Conservation (phyloP, 1,140 invertebrate species). For the Lanistes nyassanus region DNA sequence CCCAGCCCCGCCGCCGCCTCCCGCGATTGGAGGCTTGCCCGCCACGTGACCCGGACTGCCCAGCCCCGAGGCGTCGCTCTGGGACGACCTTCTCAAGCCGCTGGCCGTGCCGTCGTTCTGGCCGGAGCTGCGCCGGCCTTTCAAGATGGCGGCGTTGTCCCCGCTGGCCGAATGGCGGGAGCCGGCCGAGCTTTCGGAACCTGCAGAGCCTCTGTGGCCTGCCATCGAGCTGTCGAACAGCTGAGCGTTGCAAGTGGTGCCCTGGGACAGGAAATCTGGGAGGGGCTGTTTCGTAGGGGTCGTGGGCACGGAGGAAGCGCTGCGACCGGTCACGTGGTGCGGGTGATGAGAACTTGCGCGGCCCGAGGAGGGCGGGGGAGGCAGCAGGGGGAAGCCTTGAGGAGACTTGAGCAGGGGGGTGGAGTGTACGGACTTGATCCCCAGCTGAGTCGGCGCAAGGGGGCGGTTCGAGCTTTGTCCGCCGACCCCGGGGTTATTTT, state of each 20-base stretch:
- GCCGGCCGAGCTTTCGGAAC: conserved; percentile 2
- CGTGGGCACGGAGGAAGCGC: conserved; percentile 7
- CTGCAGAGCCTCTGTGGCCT: background rate
- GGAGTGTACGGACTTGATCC: too few relatives aligned
- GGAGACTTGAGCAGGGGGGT: too few relatives aligned
- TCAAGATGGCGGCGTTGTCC: background rate
- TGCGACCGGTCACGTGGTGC: background rate
- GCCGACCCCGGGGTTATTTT: background rate
- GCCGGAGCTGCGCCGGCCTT: background rate
- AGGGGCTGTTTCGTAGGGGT: conserved; percentile 5
- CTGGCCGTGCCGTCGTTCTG: background rate
- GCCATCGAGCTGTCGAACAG: too few relatives aligned
- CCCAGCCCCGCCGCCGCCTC: too few relatives aligned
- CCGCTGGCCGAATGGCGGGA: background rate
- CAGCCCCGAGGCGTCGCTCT: background rate
- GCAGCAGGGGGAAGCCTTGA: background rate
- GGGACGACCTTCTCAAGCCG: conserved; percentile 6
- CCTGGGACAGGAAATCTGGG: conserved; percentile 1
- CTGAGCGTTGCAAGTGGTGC: background rate
- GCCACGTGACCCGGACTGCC: conserved; percentile 1
- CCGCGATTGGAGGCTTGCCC: conserved; percentile 14
- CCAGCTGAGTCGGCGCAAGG: too few relatives aligned
- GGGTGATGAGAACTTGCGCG: background rate
- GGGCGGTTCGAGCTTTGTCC: too few relatives aligned
- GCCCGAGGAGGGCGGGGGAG: background rate